Base-by-base conservation (phyloP, 2,113 vertebrate genomes). In the Lasiurus cinereus region DNA sequence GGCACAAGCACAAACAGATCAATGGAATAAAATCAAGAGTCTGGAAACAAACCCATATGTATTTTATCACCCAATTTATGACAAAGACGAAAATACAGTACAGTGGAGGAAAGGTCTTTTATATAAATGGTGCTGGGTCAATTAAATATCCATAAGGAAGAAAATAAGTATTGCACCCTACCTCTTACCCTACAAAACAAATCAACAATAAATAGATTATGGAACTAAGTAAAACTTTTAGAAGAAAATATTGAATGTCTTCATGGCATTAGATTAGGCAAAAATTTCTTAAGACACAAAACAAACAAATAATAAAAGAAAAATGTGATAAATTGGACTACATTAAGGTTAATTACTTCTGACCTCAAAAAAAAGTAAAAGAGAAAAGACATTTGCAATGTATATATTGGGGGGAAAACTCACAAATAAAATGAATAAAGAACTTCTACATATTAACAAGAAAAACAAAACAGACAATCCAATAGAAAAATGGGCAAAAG, bases 181-280 rank as follows among this genome's bases (percentile, higher is more conserved):
- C 11, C 24, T 46, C 33, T 83, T 31, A 83, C 21, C 46, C 31
- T 83, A 33, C 13, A 67, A 64, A 83, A 36, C 50, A 83, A 83
- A 83, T 83, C n/a, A 78, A 84, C 50, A 84, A 12, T 78, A 62
- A 14, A n/a, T 90, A 27, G 13, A 43, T 78, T 70, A 70, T 78
- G n/a, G 50, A 76, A 90, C 36, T 76, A 78, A 70, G 39, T 69
- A 84, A 70, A 85, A 50, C 24, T 84, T 70, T 62, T 56, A 46
- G 10, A 80, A 70, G 66, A 73, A 93, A 93, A 59, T 59, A 70
- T 78, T 69, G 22, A 33, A 33, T 80, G 50, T 79, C n/a, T 93
- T 86, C 16, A 39, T 24, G 24, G 72, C 39, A 72, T 80, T 72
- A 39, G 43, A 4, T 2, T 93, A 82, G 27, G 43, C 54, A 87